Evolutionary conservation across 2,113 vertebrate genomes (phyloP).

Genomic region (Bos taurus): DNA sequence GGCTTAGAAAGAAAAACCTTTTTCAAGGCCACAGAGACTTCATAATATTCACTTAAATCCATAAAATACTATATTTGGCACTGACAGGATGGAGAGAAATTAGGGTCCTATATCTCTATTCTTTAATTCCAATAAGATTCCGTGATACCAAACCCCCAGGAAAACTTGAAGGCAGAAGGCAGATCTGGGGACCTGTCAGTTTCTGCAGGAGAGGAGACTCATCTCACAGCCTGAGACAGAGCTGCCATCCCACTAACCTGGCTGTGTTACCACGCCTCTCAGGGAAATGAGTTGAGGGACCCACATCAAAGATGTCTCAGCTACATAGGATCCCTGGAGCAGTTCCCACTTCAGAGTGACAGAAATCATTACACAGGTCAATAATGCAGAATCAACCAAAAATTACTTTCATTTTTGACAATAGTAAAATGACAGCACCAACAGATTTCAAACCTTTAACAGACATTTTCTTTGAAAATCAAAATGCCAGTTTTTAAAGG

Average conservation of each 20-base stretch:
- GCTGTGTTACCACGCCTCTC: not conserved
- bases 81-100: too few relatives aligned
- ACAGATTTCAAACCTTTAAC: not conserved
- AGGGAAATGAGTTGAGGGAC: not conserved
- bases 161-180: not conserved
- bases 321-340: not conserved
- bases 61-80: not conserved
- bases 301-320: not conserved
- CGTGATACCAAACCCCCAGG: rapidly evolving
- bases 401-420: not conserved
- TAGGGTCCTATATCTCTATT: not conserved
- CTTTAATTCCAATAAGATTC: not conserved
- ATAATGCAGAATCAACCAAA: conserved; percentile 13
- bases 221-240: not conserved
- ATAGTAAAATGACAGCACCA: not conserved
- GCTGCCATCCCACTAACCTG: not conserved
- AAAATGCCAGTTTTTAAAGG: not conserved
- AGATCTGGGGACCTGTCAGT: too few relatives aligned
- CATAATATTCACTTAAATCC: not conserved
- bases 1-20: not conserved
- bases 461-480: conserved; percentile 25
- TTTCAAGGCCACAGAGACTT: not conserved
- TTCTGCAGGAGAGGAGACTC: not conserved
- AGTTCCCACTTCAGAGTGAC: not conserved
- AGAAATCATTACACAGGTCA: not conserved